Conservation (phyloP, 2,113 vertebrate genomes). For the Bostrychus sinensis region DNA sequence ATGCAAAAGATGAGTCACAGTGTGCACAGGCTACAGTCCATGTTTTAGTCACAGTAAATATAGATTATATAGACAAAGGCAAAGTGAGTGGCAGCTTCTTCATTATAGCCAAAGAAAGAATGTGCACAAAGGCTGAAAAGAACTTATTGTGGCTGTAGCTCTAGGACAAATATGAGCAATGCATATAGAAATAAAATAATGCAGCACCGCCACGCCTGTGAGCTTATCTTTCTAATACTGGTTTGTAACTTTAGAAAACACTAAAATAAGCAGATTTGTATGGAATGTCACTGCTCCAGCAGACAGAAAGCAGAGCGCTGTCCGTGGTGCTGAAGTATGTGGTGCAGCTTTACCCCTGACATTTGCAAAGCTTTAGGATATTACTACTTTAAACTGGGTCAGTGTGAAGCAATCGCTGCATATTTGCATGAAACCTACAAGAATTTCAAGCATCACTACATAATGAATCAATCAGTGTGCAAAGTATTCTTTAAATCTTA, state of each 20-base stretch:
- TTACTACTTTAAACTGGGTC: constrained; percentile 17
- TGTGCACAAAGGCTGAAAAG: not conserved
- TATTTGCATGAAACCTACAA: constrained; percentile 8
- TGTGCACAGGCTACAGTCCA: not conserved
- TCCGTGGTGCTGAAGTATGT: constrained; percentile 47
- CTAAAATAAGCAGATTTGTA: too few relatives aligned
- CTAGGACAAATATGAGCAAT: not conserved
- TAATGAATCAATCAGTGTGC: constrained; percentile 14
- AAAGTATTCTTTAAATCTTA: not conserved
- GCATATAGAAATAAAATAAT: not conserved
- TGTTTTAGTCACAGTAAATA: not conserved
- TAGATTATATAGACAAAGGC: not conserved
- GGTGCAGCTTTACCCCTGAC: constrained; percentile 8
- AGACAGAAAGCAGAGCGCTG: constrained; percentile 1
- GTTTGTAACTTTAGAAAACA: too few relatives aligned
- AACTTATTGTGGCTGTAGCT: constrained; percentile 24
- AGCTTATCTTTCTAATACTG: constrained; percentile 1
- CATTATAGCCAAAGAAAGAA: not conserved
- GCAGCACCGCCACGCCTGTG: not conserved
- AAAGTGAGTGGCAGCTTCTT: constrained; percentile 1
- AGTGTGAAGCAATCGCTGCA: not conserved
- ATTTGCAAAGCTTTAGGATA: constrained; percentile 1
- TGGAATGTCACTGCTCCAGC: not conserved
- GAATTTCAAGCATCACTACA: not conserved
- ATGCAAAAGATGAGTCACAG: not conserved